Conservation (phyloP, 2,113 vertebrate genomes). For the Erinaceus europaeus region DNA sequence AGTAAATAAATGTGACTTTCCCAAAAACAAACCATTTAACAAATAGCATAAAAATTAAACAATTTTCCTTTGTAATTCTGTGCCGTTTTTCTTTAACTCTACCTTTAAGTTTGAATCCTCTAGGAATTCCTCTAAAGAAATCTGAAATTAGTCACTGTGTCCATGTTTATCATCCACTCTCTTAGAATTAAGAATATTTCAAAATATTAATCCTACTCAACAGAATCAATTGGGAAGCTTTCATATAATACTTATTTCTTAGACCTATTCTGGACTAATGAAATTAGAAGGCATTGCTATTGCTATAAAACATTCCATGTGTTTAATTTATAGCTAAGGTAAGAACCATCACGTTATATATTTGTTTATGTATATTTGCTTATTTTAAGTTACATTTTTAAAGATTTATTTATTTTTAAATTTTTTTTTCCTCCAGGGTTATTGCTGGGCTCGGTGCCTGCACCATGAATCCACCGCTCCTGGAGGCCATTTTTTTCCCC, state of each 20-base stretch:
- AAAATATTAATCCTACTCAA: not conserved
- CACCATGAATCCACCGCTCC: no score
- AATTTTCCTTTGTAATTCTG: no score
- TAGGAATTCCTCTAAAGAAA: not conserved
- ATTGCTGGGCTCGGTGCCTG: no score
- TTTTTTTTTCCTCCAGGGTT: no score
- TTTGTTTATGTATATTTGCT: not conserved
- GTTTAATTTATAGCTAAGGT: conserved; percentile 6
- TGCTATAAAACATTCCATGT: not conserved
- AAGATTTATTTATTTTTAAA: no score
- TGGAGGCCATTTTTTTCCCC: no score
- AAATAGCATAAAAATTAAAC: no score
- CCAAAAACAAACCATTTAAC: no score
- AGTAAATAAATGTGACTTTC: no score
- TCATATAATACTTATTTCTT: not conserved
- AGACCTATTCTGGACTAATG: not conserved
- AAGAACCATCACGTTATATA: not conserved
- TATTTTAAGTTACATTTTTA: not conserved
- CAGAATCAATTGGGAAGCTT: not conserved
- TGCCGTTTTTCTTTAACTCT: not conserved
- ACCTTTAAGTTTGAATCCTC: not conserved
- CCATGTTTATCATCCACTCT: not conserved
- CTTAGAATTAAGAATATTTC: not conserved
- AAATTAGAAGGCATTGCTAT: not conserved
- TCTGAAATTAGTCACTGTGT: not conserved